Conservation (phyloP, 2,113 vertebrate species). For the Phalacrocorax carbo region DNA sequence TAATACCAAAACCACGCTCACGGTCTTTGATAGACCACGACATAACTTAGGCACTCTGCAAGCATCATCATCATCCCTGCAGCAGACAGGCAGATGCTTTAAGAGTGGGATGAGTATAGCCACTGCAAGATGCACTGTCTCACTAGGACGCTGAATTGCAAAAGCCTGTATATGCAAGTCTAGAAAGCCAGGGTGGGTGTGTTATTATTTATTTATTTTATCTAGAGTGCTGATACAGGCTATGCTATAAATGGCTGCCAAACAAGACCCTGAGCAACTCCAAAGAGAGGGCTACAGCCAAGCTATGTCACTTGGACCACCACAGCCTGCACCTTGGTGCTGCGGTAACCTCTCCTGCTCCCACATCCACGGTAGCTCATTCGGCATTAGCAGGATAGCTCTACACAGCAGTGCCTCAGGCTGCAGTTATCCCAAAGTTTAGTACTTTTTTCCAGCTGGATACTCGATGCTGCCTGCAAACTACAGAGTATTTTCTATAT, state of each 20-base stretch:
- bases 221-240: neutral
- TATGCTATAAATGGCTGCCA: neutral
- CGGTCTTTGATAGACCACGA: neutral
- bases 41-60: neutral
- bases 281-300: neutral
- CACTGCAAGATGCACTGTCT: neutral
- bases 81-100: neutral
- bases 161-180: neutral
- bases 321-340: neutral
- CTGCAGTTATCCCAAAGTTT: neutral
- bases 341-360: neutral
- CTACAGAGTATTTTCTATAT: neutral
- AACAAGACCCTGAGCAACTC: neutral
- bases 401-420: neutral
- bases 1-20: neutral
- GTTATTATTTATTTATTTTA: neutral
- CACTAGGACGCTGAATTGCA: neutral
- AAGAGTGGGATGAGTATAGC: neutral
- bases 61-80: neutral
- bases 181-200: neutral
- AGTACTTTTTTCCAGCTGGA: neutral
- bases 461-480: neutral
- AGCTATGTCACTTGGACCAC: neutral
- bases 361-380: neutral
- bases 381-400: neutral